Conservation (phyloP, 2,888 invertebrate species). For the Luperina testacea region DNA sequence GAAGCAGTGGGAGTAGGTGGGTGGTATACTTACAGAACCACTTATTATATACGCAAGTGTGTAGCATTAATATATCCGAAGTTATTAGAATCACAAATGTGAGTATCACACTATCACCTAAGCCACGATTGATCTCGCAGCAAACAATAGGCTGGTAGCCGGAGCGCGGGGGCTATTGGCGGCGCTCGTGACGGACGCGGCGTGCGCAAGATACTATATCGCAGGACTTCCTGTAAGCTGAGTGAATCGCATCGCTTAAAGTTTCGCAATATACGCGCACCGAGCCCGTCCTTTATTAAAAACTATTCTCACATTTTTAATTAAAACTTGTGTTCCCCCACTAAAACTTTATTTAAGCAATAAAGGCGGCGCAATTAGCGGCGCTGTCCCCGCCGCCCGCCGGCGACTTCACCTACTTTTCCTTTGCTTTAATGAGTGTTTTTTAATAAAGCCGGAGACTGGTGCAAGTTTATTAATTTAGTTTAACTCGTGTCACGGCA, state of each 20-base stretch:
- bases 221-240: constrained; percentile 88
- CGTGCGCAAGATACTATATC: constrained; percentile 79
- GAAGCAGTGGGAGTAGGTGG: constrained; percentile 27
- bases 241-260: constrained; percentile 89
- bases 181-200: constrained; percentile 58
- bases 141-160: constrained; percentile 44
- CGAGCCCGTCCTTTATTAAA: constrained; percentile 89
- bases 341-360: constrained; percentile 91
- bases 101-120: constrained; percentile 44
- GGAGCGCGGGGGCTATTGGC: constrained; percentile 15
- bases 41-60: constrained; percentile 15
- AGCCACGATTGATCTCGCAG: constrained; percentile 42
- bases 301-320: constrained; percentile 91
- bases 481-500: constrained; percentile 88
- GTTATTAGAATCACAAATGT: constrained; percentile 53
- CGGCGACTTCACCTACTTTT: constrained; percentile 90
- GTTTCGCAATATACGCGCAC: constrained; percentile 90
- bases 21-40: constrained; percentile 31
- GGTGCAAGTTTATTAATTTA: constrained; percentile 90
- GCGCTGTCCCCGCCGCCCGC: constrained; percentile 89
- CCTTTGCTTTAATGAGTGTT: constrained; percentile 90
- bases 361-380: constrained; percentile 90
- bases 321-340: constrained; percentile 90
- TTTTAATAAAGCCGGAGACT: constrained; percentile 89
- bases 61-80: constrained; percentile 16